Evolutionary conservation across 2,797 vertebrate genomes (phyloP), one percentile per base, ranked within the genome.

Genomic region (Ptychobarbus kaznakovi): DNA sequence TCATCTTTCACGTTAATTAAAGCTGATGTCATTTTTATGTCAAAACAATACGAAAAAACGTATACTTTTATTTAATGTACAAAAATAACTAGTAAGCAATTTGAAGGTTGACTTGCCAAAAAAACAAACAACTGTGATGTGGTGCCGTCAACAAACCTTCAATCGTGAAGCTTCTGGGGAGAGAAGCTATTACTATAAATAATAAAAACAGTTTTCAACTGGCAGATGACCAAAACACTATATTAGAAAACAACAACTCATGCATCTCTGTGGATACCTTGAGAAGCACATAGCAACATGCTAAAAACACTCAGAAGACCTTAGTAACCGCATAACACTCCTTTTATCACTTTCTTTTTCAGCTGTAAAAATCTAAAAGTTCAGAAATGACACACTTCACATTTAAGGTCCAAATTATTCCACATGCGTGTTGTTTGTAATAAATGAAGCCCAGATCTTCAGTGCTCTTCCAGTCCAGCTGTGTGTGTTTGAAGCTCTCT

Each of bases 401-500:
- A 35, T 35, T 44, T 25, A 42, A 78, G 25, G 63, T 18, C 7
- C 46, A 38, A 81, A 65, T 49, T 10, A 69, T 51, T 15, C 13
- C 15, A 16, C 65, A 69, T 3, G 6, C 25, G 18, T 22, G 16
- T 7, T 20, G 58, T 32, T 81, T 81, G 28, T 56, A 25, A 51
- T 18, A 81, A 40, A 40, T 40, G n/a, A 42, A 32, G 2, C 32
- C 35, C 25, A 25, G 13, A 56, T 32, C 61, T 56, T 42, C 22
- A 38, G 44, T 22, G 6, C 53, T 81, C 46, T 56, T 46, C 18
- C 28, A 9, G 28, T 69, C 20, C 28, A n/a, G 28, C 79, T 80
- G 40, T 46, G 58, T 63, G 56, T 28, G 38, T 66, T 25, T 61
- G 63, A 51, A 51, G 25, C 63, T 66, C 28, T 81, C 79, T 80